These are phyloP conservation scores for Noctua fimbriata DNA, from an alignment of 2,888 invertebrate species.

Conservation along the genomic window DNA sequence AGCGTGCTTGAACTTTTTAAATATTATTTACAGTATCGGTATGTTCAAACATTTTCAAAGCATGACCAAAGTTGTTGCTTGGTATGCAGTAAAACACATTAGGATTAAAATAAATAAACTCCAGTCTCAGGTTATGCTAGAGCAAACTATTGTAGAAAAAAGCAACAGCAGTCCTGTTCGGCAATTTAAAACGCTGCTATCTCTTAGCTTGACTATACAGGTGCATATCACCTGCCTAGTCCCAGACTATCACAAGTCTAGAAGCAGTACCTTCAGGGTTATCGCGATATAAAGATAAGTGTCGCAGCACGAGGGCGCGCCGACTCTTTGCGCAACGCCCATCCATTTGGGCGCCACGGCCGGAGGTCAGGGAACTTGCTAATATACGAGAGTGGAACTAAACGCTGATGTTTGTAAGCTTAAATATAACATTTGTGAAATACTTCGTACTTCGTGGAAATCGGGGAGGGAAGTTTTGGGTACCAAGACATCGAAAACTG, in stretches of 20 bases:
- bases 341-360: conserved; percentile 33
- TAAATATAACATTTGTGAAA: background rate
- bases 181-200: background rate
- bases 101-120: background rate
- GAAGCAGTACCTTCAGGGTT: conserved; percentile 21
- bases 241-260: conserved; percentile 14
- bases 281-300: conserved; percentile 56
- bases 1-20: background rate
- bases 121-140: background rate
- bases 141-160: background rate
- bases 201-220: background rate
- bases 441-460: background rate
- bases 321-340: conserved; percentile 51
- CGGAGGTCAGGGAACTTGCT: conserved; percentile 49
- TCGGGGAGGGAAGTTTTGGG: background rate
- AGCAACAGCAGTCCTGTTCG: background rate
- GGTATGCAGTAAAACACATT: background rate
- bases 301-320: conserved; percentile 36
- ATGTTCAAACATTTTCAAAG: background rate
- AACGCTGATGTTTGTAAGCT: background rate
- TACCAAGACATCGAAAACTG: background rate
- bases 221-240: background rate
- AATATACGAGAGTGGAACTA: conserved; percentile 40
- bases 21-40: background rate
- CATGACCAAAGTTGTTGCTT: background rate